These are phyloP conservation scores for Xyrauchen texanus DNA, from an alignment of 2,113 vertebrate genomes.

Conservation along the genomic window DNA sequence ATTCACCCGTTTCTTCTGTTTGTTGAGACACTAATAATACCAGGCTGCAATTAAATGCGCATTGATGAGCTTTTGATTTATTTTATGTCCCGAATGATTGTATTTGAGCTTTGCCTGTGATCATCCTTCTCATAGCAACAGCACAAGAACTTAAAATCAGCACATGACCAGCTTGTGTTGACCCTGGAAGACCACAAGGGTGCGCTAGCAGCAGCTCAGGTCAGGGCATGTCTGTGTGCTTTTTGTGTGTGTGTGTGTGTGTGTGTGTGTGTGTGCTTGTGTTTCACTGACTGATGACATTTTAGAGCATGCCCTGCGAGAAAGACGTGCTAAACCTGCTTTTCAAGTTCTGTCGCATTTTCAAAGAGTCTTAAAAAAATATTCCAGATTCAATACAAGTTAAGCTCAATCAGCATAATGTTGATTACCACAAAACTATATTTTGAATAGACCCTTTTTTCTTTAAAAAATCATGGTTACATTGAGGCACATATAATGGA, in stretches of 20 bases:
- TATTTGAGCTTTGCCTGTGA: slow-evolving; percentile 36
- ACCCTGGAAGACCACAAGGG: slow-evolving; percentile 98
- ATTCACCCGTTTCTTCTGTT: background rate
- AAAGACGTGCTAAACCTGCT: no score
- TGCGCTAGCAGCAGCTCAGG: slow-evolving; percentile 93
- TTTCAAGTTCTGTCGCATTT: no score
- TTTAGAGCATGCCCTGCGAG: no score
- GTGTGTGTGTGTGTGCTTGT: background rate
- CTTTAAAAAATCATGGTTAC: no score
- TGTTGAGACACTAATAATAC: background rate
- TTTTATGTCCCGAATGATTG: no score
- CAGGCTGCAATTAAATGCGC: background rate
- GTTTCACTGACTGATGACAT: background rate
- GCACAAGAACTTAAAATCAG: slow-evolving; percentile 89
- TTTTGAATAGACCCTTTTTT: no score
- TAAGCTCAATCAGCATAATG: no score
- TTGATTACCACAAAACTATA: no score
- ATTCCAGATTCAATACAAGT: no score
- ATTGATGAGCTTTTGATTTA: background rate
- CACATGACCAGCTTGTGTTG: slow-evolving; percentile 89
- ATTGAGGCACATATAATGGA: no score
- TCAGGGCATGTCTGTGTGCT: slow-evolving; percentile 67
- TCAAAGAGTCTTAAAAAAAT: no score
- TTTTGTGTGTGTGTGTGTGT: background rate
- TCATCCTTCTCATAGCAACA: slow-evolving; percentile 80